phyloP scores from a whole-genome alignment of 2,797 vertebrate species.

The Neoniphon sammara region DNA sequence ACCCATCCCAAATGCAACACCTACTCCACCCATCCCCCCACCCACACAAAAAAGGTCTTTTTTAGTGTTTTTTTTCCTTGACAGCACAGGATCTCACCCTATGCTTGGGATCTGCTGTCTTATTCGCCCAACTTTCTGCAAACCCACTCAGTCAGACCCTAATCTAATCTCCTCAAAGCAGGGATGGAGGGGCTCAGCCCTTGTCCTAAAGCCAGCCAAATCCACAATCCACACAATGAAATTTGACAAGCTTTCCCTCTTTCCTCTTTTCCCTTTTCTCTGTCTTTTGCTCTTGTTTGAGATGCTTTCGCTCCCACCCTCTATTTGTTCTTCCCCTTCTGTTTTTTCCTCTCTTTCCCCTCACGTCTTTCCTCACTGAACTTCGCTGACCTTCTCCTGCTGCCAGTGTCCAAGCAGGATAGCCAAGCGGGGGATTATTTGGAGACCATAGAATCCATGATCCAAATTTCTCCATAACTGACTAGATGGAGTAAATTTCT shows the following conservation, averaged over 20 bases:
- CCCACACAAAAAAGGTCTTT: slow-evolving; percentile 23
- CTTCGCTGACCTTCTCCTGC: slow-evolving; percentile 39
- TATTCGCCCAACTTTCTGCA: slow-evolving; percentile 50
- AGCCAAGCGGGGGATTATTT: slow-evolving; percentile 19
- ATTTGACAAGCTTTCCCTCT: slow-evolving; percentile 63
- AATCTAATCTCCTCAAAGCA: slow-evolving; percentile 75
- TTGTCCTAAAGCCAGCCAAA: slow-evolving; percentile 67
- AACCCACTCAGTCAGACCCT: slow-evolving; percentile 47
- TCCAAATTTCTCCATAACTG: slow-evolving; percentile 14
- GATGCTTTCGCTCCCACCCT: slow-evolving; percentile 30
- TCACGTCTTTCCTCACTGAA: background rate
- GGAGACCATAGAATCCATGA: slow-evolving; percentile 15
- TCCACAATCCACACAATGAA: slow-evolving; percentile 51
- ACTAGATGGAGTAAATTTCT: slow-evolving; percentile 15
- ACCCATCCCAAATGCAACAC: slow-evolving; percentile 49
- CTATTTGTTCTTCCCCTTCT: slow-evolving; percentile 1
- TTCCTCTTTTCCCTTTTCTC: slow-evolving; percentile 39
- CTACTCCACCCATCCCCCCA: slow-evolving; percentile 43
- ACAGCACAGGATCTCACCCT: slow-evolving; percentile 42
- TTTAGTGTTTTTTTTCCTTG: slow-evolving; percentile 32
- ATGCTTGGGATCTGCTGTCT: slow-evolving; percentile 46
- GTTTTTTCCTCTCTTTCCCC: background rate
- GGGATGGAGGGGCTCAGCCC: slow-evolving; percentile 48
- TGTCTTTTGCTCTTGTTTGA: slow-evolving; percentile 21
- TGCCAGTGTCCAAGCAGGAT: slow-evolving; percentile 26